Base-by-base conservation (phyloP, 2,888 invertebrate species). In the Stenodera caucasica region DNA sequence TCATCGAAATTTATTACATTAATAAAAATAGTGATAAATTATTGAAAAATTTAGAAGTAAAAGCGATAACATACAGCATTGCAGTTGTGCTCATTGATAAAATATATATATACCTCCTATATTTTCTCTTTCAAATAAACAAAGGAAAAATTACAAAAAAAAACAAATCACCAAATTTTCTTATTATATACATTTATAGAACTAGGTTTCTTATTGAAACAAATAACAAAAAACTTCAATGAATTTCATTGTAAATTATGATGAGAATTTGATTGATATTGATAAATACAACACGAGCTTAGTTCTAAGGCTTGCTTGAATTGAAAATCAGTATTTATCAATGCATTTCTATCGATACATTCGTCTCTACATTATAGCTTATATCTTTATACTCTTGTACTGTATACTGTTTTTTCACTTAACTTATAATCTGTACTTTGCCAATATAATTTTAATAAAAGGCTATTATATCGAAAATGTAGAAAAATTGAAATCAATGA, bases 351-450 rank as follows among this genome's bases (percentile, higher is more conserved):
- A 63, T 62, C 50, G 64, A 60, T 61, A 57, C 58, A 66, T 63
- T 62, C 53, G 52, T 60, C 69, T 73, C 71, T 74, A 73, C 70
- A 72, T 64, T 68, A 66, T 68, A 77, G 76, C 76, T 77, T 77
- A 75, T 71, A 77, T 75, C 79, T 79, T 79, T 79, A 77, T 80
- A 79, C 77, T 79, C 78, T 79, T 80, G 75, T 79, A 79, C 77
- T 77, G 73, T 73, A 72, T 70, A 73, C 75, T 78, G 77, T 78
- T 78, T 78, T 80, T 78, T 78, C 78, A 77, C 78, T 73, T 74
- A 40, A 40, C 73, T 65, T 71, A 64, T 76, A 71, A 72, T 73
- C 69, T 78, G 72, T 78, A 79, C 77, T 78, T 77, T 45, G 78
- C 77, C 75, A 77, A 77, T 69, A 77, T 77, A 45, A 26, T 78